Base-by-base conservation (phyloP, 2,113 vertebrate genomes). In the Periophthalmus modestus region DNA sequence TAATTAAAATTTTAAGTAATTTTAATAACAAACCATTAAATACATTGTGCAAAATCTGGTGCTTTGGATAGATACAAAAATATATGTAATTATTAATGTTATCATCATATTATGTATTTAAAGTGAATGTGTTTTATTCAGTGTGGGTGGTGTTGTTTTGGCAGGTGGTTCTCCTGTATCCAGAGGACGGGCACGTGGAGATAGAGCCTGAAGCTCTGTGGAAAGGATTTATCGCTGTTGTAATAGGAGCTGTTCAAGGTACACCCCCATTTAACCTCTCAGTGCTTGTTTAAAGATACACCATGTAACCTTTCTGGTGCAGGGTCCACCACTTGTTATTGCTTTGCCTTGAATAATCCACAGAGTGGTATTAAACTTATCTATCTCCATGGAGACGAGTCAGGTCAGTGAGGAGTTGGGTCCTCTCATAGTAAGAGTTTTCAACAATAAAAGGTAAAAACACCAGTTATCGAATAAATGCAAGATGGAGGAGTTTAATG, bases 191-290 rank as follows among this genome's bases (percentile, higher is more conserved):
- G 18, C 92, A 94, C 89, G 96, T 98, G 81, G 98, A 99, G 88
- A 89, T 98, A 74, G 94, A 98, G 83, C 97, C 97, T 5, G 96
- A 97, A 50, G 85, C 77, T n/a, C 89, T 99, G 6, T 99, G 96
- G 96, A 80, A 78, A 67, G 93, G 94, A 1, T 98, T 99, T 88
- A 86, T 94, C 73, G 66, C 65, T 68, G 97, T 97, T 69, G 91
- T 97, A 79, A 96, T 94, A 83, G 95, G 96, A 43, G 94, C 98
- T 50, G 94, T 98, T 23, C 88, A 95, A 94, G 96, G 98, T 99
- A 87, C 34, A 80, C 7, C 15, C 62, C 57, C 66, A 57, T 57
- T 23, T 23, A 21, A 50, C 48, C 15, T 50, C 14, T 50, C 48
- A 19, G 16, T 52, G 52, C 19, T 55, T 55, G 9, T 21, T 55